Evolutionary conservation across 2,797 vertebrate species (phyloP).

Genomic region (Ptychobarbus kaznakovi): DNA sequence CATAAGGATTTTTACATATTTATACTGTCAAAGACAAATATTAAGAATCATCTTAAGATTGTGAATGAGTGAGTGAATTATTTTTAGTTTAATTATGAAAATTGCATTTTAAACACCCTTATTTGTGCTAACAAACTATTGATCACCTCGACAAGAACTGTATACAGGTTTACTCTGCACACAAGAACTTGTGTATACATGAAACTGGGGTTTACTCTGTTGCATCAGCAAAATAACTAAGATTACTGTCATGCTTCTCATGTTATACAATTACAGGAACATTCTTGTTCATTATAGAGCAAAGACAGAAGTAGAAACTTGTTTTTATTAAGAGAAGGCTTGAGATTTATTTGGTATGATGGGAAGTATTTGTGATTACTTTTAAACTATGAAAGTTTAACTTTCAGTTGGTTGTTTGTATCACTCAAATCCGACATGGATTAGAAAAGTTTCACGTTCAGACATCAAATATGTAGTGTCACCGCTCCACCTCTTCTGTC

Average conservation of each 20-base stretch:
- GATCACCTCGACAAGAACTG: not conserved
- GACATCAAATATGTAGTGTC: not conserved
- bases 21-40: not conserved
- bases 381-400: not conserved
- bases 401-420: not conserved
- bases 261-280: not conserved
- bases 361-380: not conserved
- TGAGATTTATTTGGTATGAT: not conserved
- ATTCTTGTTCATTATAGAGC: not conserved
- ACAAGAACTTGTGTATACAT: no score
- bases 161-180: not conserved
- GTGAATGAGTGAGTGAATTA: not conserved
- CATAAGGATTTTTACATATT: not conserved
- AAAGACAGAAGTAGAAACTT: not conserved
- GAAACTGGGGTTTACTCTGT: no score
- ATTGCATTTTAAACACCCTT: not conserved
- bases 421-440: not conserved
- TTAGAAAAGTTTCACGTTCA: not conserved
- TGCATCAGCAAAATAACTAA: slow-evolving; percentile 1
- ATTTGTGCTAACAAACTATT: not conserved
- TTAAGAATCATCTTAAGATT: not conserved
- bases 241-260: not conserved
- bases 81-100: not conserved
- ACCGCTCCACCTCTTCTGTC: not conserved
- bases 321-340: not conserved